Evolutionary conservation across 1,140 invertebrate species (phyloP), one percentile per base, ranked within the genome.

Genomic region (Pygmarrhopalites habei): DNA sequence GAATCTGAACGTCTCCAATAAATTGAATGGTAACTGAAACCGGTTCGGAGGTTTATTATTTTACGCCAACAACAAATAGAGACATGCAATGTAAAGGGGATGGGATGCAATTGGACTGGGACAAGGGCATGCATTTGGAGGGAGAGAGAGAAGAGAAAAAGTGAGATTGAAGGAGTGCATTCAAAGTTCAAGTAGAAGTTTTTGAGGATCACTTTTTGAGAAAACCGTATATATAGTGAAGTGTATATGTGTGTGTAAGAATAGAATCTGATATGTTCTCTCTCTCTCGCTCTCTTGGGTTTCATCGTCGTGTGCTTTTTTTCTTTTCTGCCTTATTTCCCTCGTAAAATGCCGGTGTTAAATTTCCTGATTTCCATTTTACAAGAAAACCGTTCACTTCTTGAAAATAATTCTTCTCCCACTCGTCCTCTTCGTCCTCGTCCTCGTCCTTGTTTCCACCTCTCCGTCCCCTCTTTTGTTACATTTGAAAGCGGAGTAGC

Each of bases 291-390:
- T 35, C 32, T 35, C 15, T 35, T 35, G 5, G 5, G 19, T 46
- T 17, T 46, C 44, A 46, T 46, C 44, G 10, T 21, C 5, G 44
- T 17, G 15, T 17, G 21, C n/a, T 7, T 46, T 46, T 46, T 46
- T 46, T n/a, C 44, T 46, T 21, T 47, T 47, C 44, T 47, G 44
- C 44, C 44, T 47, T 47, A 47, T 47, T 47, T 47, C 17, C 19
- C 23, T 29, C 49, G 49, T 52, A 52, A 52, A 52, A 52, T 52
- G 2, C 23, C 28, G 49, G 49, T 52, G 49, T 52, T 17, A 52
- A 52, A 26, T 52, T 52, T 28, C 49, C 49, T 52, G 49, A 52
- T 52, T 52, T 52, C 49, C 49, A 52, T 52, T 52, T 52, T 52
- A 52, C 49, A 52, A 52, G 49, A 25, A 52, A 52, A 25, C 49